Conservation (phyloP, 1,140 invertebrate genomes). For the Pseudomyrmex sp. region DNA sequence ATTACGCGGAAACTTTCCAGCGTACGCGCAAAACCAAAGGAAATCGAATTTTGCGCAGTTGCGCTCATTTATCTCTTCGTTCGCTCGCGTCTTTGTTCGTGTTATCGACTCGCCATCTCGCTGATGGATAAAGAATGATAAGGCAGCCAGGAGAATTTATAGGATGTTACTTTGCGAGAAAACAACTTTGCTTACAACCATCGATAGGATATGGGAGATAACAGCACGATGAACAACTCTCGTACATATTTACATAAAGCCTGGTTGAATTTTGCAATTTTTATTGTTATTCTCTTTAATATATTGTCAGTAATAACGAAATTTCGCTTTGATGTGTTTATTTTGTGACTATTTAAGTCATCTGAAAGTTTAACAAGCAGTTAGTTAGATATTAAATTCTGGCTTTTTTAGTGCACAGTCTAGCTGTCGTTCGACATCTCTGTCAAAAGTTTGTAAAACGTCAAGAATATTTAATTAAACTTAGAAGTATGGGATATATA, state of each 20-base stretch:
- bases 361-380: slow-evolving; percentile 13
- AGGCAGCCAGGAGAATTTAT: background rate
- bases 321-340: background rate
- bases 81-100: slow-evolving; percentile 29
- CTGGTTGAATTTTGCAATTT: slow-evolving; percentile 25
- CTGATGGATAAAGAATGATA: slow-evolving; percentile 51
- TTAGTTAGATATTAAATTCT: slow-evolving; percentile 38
- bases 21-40: background rate
- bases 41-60: slow-evolving; percentile 34
- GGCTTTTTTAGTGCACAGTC: background rate
- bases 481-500: background rate
- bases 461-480: slow-evolving; percentile 42
- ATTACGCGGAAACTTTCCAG: slow-evolving; percentile 5
- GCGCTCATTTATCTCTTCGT: slow-evolving; percentile 40
- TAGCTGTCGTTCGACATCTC: background rate
- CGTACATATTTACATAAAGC: background rate
- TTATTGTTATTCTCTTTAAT: slow-evolving; percentile 3
- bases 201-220: slow-evolving; percentile 49
- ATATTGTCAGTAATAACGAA: background rate
- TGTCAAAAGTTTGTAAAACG: slow-evolving; percentile 10
- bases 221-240: background rate
- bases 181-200: slow-evolving; percentile 43
- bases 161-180: slow-evolving; percentile 31
- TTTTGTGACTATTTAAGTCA: slow-evolving; percentile 1
- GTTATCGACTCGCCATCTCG: slow-evolving; percentile 11